Conservation (phyloP, 2,797 vertebrate species). For the Urocyon cinereoargenteus region DNA sequence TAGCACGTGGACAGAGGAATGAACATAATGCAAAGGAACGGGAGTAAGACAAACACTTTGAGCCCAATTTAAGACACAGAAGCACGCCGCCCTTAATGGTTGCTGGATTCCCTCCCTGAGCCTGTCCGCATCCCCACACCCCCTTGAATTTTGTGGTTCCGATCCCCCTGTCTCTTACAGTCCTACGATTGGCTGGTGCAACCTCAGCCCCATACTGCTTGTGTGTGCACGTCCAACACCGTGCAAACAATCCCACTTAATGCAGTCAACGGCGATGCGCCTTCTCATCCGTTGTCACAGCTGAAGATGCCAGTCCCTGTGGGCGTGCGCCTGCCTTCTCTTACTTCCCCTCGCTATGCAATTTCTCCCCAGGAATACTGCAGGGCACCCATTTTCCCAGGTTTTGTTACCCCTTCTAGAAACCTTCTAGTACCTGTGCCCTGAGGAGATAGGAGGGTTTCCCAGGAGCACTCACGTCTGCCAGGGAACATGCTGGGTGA, state of each 20-base stretch:
- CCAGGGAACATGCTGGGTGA: accelerated
- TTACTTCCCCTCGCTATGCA: accelerated
- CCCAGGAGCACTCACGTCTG: accelerated
- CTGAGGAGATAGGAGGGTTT: accelerated
- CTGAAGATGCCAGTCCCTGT: too few relatives aligned
- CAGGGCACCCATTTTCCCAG: accelerated
- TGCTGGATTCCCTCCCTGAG: accelerated
- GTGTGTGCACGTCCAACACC: too few relatives aligned
- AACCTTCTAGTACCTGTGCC: accelerated
- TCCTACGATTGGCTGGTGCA: accelerated
- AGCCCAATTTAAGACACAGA: neutral
- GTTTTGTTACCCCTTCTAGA: neutral
- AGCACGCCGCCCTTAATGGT: accelerated
- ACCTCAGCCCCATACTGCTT: accelerated
- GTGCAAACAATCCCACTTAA: neutral
- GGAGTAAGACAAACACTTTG: neutral
- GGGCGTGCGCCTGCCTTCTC: accelerated
- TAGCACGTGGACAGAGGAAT: neutral
- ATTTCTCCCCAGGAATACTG: neutral
- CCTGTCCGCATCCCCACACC: accelerated
- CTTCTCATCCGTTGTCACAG: neutral
- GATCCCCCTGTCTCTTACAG: accelerated
- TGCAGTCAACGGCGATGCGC: neutral
- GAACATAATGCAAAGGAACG: accelerated
- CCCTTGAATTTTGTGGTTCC: accelerated